phyloP scores from a whole-genome alignment of 2,113 vertebrate genomes.

The Cromileptes altivelis region DNA sequence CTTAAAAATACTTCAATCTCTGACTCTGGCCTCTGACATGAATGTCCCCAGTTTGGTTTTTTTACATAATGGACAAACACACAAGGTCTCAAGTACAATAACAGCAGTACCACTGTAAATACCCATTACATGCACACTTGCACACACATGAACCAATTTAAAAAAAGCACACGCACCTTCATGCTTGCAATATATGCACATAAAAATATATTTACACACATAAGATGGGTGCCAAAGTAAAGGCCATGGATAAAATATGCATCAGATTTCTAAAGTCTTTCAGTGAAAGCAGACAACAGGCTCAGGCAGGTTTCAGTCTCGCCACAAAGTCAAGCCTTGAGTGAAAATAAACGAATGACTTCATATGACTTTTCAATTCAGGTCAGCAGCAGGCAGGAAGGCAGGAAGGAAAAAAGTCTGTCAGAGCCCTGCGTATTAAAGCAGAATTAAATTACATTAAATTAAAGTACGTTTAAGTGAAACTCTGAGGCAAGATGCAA shows the following conservation, averaged over 20 bases:
- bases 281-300: conserved; percentile 46
- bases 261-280: neutral
- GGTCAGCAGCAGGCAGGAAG: conserved; percentile 26
- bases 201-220: neutral
- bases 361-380: conserved; percentile 49
- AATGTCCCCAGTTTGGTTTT: too few relatives aligned
- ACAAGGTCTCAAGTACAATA: neutral
- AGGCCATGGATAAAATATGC: conserved; percentile 6
- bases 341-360: conserved; percentile 31
- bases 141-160: neutral
- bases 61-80: neutral
- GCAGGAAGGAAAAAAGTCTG: neutral
- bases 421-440: neutral
- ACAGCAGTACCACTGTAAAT: neutral
- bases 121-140: neutral
- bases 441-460: neutral
- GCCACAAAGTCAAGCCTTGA: conserved; percentile 25
- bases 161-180: neutral
- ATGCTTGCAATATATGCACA: neutral
- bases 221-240: neutral
- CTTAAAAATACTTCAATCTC: neutral
- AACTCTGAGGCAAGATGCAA: neutral
- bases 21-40: neutral
- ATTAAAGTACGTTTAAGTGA: neutral
- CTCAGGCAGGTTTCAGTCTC: conserved; percentile 59